Conservation (phyloP, 2,113 vertebrate species). For the Ciconia maguari region DNA sequence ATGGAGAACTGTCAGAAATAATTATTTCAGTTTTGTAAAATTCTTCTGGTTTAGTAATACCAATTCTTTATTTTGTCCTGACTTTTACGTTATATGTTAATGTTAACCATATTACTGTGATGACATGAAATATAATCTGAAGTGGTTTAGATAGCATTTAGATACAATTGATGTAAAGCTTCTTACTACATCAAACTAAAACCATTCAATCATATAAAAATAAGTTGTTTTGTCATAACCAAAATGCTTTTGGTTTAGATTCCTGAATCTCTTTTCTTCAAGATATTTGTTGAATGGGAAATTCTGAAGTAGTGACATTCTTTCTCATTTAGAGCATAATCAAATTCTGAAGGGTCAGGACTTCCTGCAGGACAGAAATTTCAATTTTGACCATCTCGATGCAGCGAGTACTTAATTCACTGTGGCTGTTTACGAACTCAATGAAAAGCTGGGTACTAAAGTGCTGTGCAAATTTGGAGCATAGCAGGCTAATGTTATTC, state of each 20-base stretch:
- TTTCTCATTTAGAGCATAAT: neutral
- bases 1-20: neutral
- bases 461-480: neutral
- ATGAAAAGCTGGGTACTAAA: neutral
- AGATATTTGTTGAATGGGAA: neutral
- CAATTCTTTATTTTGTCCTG: neutral
- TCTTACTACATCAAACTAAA: neutral
- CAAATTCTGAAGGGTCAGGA: neutral
- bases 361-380: conserved; percentile 18
- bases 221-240: neutral
- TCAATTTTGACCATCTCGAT: neutral
- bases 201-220: neutral
- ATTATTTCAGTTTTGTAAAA: neutral
- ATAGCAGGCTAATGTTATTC: neutral
- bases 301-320: neutral
- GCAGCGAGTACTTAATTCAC: neutral
- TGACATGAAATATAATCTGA: neutral
- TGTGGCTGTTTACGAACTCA: neutral
- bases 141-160: neutral
- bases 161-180: neutral
- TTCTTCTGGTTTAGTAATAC: neutral
- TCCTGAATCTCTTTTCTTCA: neutral
- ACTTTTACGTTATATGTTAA: neutral
- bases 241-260: neutral
- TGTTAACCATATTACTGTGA: neutral